Base-by-base conservation (phyloP, 2,113 vertebrate species). In the Malurus cyaneus region DNA sequence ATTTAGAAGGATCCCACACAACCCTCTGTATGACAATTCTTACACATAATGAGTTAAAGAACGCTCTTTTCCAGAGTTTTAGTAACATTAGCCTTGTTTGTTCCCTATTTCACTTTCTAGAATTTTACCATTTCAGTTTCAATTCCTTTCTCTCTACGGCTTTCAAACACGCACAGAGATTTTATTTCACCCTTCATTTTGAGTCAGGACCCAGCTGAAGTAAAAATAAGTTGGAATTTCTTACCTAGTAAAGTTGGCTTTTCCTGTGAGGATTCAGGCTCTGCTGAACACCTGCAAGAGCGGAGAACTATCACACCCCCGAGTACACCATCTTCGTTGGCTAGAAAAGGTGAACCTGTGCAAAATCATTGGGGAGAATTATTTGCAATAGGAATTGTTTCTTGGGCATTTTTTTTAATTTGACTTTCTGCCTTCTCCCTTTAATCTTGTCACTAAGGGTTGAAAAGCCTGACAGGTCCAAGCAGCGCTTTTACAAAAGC, bases 281-380 rank as follows among this genome's bases (percentile, higher is more conserved):
- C 98, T 93, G 96, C 72, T 80, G 98, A 98, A 97, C 98, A 99
- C 90, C 98, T 97, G 97, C 99, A 99, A 86, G 98, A 99, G 64
- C 99, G 98, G 92, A 99, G 98, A 88, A 99, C 99, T 42, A 99
- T 99, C 77, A 99, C 99, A 70, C 99, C 99, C 54, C 99, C 99
- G 2, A 99, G 98, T 25, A 99, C 99, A 31, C 99, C 99, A 65
- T 99, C 99, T 96, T 99, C 99, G 88, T 97, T 98, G 96, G 99
- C 98, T 91, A 99, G 97, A 94, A 99, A 99, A 91, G 99, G 99
- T 78, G 99, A 99, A 95, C 99, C 99, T 99, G 94, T 64, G 82
- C 28, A 97, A 80, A 97, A 95, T 86, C 0, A 0, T 86, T 28
- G n/a, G 7, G 34, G 23, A 70, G 19, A 80, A 86, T 82, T 95